Conservation (phyloP, 1,140 invertebrate genomes). For the Grapholita molesta region DNA sequence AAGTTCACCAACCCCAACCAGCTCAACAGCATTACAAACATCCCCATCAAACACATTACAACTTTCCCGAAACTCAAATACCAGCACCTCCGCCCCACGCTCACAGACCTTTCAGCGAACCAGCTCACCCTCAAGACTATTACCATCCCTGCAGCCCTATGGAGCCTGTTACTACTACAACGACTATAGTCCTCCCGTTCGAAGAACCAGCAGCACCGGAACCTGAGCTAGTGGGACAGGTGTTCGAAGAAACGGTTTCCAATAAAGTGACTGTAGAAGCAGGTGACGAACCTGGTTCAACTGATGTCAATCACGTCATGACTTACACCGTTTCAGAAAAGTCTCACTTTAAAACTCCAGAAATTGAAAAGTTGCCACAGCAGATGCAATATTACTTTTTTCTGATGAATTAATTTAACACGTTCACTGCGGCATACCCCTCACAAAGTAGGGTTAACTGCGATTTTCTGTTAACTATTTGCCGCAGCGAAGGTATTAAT, state of each 20-base stretch:
- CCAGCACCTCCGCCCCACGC: conserved; percentile 32
- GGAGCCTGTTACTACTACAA: conserved; percentile 36
- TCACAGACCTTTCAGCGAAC: conserved; percentile 50
- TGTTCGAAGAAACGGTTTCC: conserved; percentile 61
- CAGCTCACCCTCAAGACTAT: conserved; percentile 40
- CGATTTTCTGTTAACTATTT: too few species aligned
- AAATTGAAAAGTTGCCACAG: conserved; percentile 60
- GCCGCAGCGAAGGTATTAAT: too few species aligned
- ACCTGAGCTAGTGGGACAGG: conserved; percentile 58
- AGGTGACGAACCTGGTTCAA: conserved; percentile 51
- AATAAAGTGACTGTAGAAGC: conserved; percentile 54
- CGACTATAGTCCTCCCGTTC: conserved; percentile 31
- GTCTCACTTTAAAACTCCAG: conserved; percentile 56
- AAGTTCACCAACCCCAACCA: conserved; percentile 1
- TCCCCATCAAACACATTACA: conserved; percentile 32
- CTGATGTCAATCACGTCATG: conserved; percentile 62
- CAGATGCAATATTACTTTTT: conserved; percentile 71
- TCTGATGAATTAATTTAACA: conserved; percentile 36
- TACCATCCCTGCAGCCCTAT: conserved; percentile 47
- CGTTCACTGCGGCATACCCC: too few species aligned
- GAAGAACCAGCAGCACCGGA: conserved; percentile 42
- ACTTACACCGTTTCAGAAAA: conserved; percentile 65
- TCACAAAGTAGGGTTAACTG: too few species aligned
- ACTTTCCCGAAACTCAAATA: conserved; percentile 49
- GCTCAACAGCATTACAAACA: conserved; percentile 33